These are phyloP conservation scores for Helogale parvula DNA, from an alignment of 2,113 vertebrate genomes.

Conservation along the genomic window DNA sequence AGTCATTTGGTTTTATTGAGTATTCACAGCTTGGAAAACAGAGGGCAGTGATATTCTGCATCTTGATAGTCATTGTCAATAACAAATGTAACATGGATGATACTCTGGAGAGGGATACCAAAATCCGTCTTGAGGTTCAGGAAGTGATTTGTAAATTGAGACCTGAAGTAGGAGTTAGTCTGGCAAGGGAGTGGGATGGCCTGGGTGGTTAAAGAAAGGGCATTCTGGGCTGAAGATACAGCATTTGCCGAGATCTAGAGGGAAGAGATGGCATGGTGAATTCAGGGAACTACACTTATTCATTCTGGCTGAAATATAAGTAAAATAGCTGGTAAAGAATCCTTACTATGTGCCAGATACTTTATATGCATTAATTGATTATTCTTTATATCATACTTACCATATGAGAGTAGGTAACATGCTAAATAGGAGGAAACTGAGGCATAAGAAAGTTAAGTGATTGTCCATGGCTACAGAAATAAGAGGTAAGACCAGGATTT, in stretches of 20 bases:
- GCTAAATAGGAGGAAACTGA: background rate
- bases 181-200: background rate
- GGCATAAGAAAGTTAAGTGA: background rate
- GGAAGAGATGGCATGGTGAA: background rate
- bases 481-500: background rate
- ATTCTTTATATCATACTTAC: background rate
- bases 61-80: background rate
- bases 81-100: background rate
- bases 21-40: background rate
- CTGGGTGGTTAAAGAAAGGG: background rate
- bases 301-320: background rate
- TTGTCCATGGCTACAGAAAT: background rate
- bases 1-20: slow-evolving; percentile 15
- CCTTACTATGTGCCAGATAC: background rate
- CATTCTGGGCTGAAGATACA: background rate
- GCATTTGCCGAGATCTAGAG: background rate
- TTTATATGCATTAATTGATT: background rate
- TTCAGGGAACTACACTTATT: background rate
- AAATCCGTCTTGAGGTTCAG: background rate
- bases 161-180: background rate
- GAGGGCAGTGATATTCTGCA: background rate
- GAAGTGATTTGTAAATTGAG: background rate
- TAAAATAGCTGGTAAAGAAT: background rate
- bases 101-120: background rate
- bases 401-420: background rate